Evolutionary conservation across 2,797 vertebrate species (phyloP).

Genomic region (Peromyscus eremicus): DNA sequence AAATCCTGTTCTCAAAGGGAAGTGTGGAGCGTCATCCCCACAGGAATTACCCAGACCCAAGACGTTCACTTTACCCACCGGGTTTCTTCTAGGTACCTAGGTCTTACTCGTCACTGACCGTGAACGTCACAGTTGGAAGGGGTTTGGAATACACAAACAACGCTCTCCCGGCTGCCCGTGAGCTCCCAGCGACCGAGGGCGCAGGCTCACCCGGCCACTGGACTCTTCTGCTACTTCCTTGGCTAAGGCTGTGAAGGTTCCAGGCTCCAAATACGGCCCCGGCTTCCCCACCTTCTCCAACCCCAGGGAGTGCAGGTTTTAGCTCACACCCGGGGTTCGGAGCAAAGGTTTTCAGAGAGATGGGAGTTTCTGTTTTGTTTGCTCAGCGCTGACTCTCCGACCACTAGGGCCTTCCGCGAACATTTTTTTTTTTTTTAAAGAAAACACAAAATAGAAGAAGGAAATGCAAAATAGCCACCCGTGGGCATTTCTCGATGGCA

Average conservation of each 20-base stretch:
- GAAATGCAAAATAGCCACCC: slow-evolving; percentile 60
- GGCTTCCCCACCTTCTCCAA: not conserved
- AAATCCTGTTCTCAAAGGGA: slow-evolving; percentile 1
- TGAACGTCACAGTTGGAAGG: not conserved
- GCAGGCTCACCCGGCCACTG: accelerated
- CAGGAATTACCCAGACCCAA: not conserved
- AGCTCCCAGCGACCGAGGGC: not conserved
- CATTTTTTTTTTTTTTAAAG: not conserved
- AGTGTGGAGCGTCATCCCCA: not conserved
- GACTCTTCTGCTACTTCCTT: accelerated
- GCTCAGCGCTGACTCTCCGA: not conserved
- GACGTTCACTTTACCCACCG: not conserved
- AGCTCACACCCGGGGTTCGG: not conserved
- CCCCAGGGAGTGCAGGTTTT: not conserved
- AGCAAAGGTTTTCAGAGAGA: slow-evolving; percentile 36
- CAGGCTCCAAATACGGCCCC: not conserved
- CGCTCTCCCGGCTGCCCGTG: not conserved
- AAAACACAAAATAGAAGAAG: slow-evolving; percentile 64
- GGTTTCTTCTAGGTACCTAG: not conserved
- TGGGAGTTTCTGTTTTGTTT: not conserved
- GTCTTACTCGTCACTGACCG: not conserved
- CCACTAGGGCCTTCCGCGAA: not conserved
- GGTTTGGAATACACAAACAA: not conserved
- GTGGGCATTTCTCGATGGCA: slow-evolving; percentile 66
- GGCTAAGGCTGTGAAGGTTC: accelerated